Evolutionary conservation across 2,797 vertebrate genomes (phyloP).

Genomic region (Gastrophryne carolinensis): DNA sequence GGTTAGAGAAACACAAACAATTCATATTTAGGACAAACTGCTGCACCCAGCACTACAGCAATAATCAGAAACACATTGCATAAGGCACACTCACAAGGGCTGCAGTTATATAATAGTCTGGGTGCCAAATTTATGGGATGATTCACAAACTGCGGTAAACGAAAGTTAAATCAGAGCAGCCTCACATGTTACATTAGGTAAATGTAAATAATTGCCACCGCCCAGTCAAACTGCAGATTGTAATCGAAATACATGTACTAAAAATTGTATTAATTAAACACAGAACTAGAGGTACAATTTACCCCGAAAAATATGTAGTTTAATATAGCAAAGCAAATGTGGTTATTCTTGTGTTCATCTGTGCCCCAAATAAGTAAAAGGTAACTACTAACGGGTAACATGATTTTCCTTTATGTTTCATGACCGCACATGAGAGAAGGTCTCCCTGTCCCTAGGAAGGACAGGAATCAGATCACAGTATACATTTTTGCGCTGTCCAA

Average conservation of each 20-base stretch:
- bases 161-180: neutral
- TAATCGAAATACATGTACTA: neutral
- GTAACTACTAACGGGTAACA: too few species aligned
- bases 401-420: too few species aligned
- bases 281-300: too few species aligned
- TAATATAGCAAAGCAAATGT: too few species aligned
- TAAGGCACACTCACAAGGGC: neutral
- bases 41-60: neutral
- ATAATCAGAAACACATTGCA: neutral
- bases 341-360: too few species aligned
- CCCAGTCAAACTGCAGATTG: neutral
- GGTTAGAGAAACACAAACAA: neutral
- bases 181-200: neutral
- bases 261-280: too few species aligned
- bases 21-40: neutral
- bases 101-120: neutral
- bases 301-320: too few species aligned
- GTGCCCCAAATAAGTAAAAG: too few species aligned
- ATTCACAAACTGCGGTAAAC: neutral
- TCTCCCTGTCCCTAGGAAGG: too few species aligned
- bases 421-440: too few species aligned
- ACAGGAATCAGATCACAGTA: too few species aligned
- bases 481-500: too few species aligned
- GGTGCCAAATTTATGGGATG: conserved; percentile 1
- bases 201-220: neutral